Evolutionary conservation across 1,140 invertebrate species (phyloP), one percentile per base, ranked within the genome.

Genomic region (Gerris buenoi): DNA sequence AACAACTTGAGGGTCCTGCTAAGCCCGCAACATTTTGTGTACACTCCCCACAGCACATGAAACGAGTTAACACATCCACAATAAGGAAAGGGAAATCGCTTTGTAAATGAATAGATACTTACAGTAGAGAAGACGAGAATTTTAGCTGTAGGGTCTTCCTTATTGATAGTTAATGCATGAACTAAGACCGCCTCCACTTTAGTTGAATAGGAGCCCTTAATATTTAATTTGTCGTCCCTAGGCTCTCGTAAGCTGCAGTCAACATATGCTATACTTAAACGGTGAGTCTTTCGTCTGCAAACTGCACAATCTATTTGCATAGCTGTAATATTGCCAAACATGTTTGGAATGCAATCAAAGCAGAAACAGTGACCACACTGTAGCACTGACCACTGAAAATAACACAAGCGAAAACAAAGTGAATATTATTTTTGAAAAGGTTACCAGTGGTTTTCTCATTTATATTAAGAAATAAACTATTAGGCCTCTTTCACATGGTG

Each of bases 101-200:
- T 29, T 64, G 18, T 46, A 57, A 63, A 71, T 13, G 58, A 63
- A 15, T n/a, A n/a, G n/a, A 0, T 22, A 71, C 71, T 78, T 76
- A 83, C 82, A 25, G 82, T 81, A 0, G 88, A 90, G 75, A 91
- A 91, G 10, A 91, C 80, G 0, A 91, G 72, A 14, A 85, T 77
- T 79, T 91, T 91, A 1, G 84, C 83, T 61, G 77, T 73, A 1
- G 81, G 77, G 65, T 87, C 81, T 15, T 81, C 70, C 14, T 76
- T 71, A 66, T 78, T 78, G 3, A 91, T 82, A 57, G 81, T 75
- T 0, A 86, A 63, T 28, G 90, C 72, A 61, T 81, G 77, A 63
- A 80, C 74, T 1, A 90, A 78, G 59, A 91, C 80, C n/a, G 79
- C 83, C 66, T 85, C 79, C 3, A 91, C 82, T 81, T 91, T 91